phyloP scores from a whole-genome alignment of 2,888 invertebrate genomes.

The Tholera decimalis region DNA sequence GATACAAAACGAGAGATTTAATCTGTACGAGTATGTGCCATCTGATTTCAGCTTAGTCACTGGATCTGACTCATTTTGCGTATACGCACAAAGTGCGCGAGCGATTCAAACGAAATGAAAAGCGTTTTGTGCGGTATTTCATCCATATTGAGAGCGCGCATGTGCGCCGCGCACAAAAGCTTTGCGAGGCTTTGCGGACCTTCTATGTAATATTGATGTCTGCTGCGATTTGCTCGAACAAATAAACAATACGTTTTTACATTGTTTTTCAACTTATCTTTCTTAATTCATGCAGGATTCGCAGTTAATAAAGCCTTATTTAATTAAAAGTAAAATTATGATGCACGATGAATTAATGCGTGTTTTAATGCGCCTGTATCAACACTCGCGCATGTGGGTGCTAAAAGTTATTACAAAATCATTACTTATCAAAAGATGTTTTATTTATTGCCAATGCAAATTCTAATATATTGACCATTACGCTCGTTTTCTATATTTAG shows the following conservation, averaged over 20 bases:
- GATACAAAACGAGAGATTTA: too few species aligned
- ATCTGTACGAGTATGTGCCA: too few species aligned
- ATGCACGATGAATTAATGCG: constrained; percentile 5
- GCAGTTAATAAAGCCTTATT: neutral
- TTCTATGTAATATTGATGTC: constrained; percentile 82
- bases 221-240: constrained; percentile 73
- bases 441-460: constrained; percentile 36
- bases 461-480: constrained; percentile 36
- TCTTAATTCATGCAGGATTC: constrained; percentile 17
- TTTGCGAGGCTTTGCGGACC: constrained; percentile 82
- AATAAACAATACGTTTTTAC: constrained; percentile 43
- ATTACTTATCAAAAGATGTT: constrained; percentile 43
- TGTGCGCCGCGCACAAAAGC: constrained; percentile 84
- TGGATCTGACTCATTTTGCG: constrained; percentile 76
- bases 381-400: constrained; percentile 35
- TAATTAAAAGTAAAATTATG: constrained; percentile 4
- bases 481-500: constrained; percentile 27
- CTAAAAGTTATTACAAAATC: constrained; percentile 47
- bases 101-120: constrained; percentile 89
- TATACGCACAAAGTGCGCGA: constrained; percentile 76
- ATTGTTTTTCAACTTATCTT: constrained; percentile 38
- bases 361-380: constrained; percentile 14
- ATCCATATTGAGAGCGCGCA: constrained; percentile 83
- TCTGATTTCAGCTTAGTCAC: constrained; percentile 49
- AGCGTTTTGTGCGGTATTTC: constrained; percentile 87